phyloP scores from a whole-genome alignment of 2,797 vertebrate species.

The Pseudochromis fuscus region DNA sequence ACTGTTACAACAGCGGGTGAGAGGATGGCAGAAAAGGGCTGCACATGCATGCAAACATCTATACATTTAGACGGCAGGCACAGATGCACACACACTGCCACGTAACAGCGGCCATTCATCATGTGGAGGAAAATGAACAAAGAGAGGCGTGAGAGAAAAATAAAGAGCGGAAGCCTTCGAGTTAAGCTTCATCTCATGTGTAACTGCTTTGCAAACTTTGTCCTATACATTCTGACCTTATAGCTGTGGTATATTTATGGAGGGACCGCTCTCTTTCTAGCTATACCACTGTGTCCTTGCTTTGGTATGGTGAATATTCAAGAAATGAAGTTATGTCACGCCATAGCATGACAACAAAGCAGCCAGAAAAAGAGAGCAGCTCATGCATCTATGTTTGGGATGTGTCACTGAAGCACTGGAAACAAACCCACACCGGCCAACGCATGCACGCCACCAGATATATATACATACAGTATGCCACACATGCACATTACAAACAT shows the following conservation, averaged over 20 bases:
- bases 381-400: constrained; percentile 44
- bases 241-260: constrained; percentile 14
- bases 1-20: constrained; percentile 70
- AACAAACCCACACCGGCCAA: constrained; percentile 6
- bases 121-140: constrained; percentile 52
- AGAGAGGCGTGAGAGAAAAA: constrained; percentile 34
- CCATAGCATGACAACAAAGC: constrained; percentile 24
- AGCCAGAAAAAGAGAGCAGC: constrained; percentile 15
- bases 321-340: constrained; percentile 39
- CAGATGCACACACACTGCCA: constrained; percentile 54
- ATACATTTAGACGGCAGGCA: constrained; percentile 45
- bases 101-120: constrained; percentile 64
- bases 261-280: constrained; percentile 18
- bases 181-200: constrained; percentile 25
- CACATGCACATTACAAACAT: constrained; percentile 28
- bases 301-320: constrained; percentile 22
- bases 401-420: constrained; percentile 19
- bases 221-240: constrained; percentile 14
- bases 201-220: constrained; percentile 19
- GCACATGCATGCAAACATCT: constrained; percentile 53
- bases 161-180: constrained; percentile 33
- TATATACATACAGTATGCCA: constrained; percentile 4
- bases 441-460: neutral
- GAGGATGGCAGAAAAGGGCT: constrained; percentile 28
- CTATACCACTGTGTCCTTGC: neutral